Evolutionary conservation across 2,888 invertebrate species (phyloP), one percentile per base, ranked within the genome.

Genomic region (Tridacna crocea): DNA sequence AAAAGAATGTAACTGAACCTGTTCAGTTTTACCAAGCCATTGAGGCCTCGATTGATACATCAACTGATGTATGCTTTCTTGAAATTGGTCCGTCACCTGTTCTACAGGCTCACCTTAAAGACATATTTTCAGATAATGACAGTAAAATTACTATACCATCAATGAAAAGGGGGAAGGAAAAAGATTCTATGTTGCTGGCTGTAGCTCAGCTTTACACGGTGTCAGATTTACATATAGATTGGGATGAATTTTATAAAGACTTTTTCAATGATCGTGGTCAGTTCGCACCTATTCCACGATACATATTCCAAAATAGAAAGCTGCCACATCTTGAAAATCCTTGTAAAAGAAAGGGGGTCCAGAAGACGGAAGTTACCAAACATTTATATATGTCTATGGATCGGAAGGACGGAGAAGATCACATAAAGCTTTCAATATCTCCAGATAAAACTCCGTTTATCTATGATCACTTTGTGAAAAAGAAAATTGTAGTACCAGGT

Each of bases 61-160:
- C 72, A 19, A 76, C 75, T 6, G 74, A 70, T 17, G 88, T 87
- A 24, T 77, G 90, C 19, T 87, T 87, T 73, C 55, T 91, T 24
- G 91, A 91, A 79, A 89, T 91, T 22, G 90, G 91, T 10, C 90
- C 90, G 27, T 84, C 77, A 36, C 88, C 91, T 0, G 89, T 90
- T 27, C 72, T 91, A 46, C 55, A 81, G 13, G 80, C 87, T 10
- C 87, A 90, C 63, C 26, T 88, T 0, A 61, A 27, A 10, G 84
- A 89, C 27, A 86, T 88, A 10, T 66, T 66, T n/a, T 0, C 15
- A 2, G n/a, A 66, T 19, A 10, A 19, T 17, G 15, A 27, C 0
- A 46, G 36, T 8, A 19, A 46, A 36, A 10, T 46, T 17, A 46
- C 46, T 66, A n/a, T 66, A 46, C 66, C 66, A 19, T 66, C 66